Percentiles rank a stretch among this genome's conserved stretches.
These are phyloP conservation scores for Trissolcus japonicus DNA, from an alignment of 2,888 invertebrate species.

Conservation along the genomic window DNA sequence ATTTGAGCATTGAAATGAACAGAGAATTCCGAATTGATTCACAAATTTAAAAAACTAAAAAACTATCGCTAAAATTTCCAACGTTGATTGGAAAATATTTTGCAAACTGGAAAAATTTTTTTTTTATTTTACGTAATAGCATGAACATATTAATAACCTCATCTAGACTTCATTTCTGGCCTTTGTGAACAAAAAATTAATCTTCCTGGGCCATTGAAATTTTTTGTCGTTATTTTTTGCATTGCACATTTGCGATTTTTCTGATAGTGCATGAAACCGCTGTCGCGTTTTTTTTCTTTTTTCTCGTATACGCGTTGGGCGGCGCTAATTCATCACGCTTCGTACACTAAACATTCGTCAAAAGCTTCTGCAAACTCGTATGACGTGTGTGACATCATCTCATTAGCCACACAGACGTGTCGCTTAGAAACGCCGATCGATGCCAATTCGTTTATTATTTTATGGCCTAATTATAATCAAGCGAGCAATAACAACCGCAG, in stretches of 20 bases:
- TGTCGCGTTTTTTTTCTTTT: background rate
- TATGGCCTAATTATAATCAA: conserved; percentile 21
- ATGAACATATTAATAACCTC: conserved; percentile 13
- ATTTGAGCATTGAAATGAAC: no score
- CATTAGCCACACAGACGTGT: conserved; percentile 44
- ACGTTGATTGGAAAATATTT: no score
- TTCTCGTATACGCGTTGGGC: conserved; percentile 12
- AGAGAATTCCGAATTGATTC: no score
- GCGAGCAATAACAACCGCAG: conserved; percentile 3
- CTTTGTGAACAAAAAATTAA: conserved; percentile 20
- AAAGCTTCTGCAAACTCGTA: conserved; percentile 25
- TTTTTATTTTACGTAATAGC: no score
- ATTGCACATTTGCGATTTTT: background rate
- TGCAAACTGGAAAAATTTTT: no score
- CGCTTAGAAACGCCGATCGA: conserved; percentile 31
- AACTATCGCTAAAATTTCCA: no score
- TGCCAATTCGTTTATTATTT: conserved; percentile 33
- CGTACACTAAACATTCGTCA: conserved; percentile 25
- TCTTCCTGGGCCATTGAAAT: background rate
- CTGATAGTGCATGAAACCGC: conserved; percentile 14
- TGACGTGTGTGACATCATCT: conserved; percentile 42
- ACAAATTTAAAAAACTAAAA: no score
- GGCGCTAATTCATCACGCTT: conserved; percentile 29
- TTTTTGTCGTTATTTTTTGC: background rate
- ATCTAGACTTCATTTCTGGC: conserved; percentile 8